Evolutionary conservation across 2,888 invertebrate genomes (phyloP).

Genomic region (Pecten maximus): DNA sequence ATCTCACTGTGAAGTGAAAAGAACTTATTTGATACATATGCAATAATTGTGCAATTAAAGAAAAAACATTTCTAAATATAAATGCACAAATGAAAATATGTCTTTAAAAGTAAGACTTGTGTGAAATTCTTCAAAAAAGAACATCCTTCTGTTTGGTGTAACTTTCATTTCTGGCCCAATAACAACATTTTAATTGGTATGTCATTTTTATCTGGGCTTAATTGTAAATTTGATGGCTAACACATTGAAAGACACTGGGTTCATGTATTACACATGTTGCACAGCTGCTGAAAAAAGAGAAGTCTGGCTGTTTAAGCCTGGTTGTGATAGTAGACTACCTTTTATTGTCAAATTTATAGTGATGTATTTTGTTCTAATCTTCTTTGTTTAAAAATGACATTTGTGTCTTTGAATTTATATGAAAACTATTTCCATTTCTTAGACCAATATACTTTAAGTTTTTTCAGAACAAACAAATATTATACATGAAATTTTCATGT

Average conservation of each 20-base stretch:
- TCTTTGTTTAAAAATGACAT: not conserved
- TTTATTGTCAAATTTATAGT: not conserved
- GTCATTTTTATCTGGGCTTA: not conserved
- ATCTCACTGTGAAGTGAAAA: no score
- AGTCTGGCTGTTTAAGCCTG: not conserved
- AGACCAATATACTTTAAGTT: not conserved
- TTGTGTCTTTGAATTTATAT: not conserved
- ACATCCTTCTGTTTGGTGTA: not conserved
- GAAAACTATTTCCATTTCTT: not conserved
- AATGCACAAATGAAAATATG: no score
- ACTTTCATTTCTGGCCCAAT: not conserved
- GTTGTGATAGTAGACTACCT: not conserved
- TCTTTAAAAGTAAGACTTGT: no score
- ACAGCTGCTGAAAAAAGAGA: not conserved
- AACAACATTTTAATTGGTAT: not conserved
- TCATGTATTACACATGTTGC: not conserved
- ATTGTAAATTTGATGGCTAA: conserved; percentile 3
- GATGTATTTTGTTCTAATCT: not conserved
- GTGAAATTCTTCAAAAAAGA: no score
- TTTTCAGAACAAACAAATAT: not conserved
- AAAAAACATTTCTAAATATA: no score
- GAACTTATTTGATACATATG: no score
- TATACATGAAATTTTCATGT: not conserved
- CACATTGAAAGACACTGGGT: not conserved
- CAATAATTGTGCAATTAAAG: no score